A percentile compares a stretch with the other conserved stretches of the same genome.
phyloP scores from a whole-genome alignment of 2,797 vertebrate genomes.

The Rhabdophis nuchalis region DNA sequence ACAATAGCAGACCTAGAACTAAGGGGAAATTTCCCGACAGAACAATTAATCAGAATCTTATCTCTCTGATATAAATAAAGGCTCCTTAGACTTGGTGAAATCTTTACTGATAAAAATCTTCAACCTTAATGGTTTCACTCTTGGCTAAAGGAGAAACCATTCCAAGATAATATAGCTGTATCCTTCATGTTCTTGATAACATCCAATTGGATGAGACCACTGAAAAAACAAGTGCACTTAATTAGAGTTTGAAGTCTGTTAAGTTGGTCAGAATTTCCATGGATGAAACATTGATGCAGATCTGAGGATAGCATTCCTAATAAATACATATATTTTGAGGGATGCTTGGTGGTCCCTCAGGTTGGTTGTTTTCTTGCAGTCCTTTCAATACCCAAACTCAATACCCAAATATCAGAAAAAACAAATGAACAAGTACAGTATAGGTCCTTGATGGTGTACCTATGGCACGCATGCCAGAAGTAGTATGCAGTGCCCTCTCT shows the following conservation, averaged over 20 bases:
- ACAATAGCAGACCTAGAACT: not conserved
- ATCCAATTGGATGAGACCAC: not conserved
- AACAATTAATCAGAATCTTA: not conserved
- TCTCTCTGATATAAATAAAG: not conserved
- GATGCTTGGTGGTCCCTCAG: not conserved
- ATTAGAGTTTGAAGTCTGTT: not conserved
- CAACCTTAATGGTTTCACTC: not conserved
- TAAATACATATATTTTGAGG: not conserved
- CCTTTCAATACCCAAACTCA: not conserved
- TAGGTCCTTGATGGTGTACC: no score
- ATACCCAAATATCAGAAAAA: no score
- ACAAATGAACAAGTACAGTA: no score
- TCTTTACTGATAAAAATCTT: not conserved
- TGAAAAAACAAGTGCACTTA: not conserved
- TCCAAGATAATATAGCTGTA: not conserved
- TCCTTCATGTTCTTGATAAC: not conserved
- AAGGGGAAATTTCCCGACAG: not conserved
- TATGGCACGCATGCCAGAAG: no score
- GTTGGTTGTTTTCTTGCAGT: not conserved
- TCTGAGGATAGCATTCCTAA: not conserved
- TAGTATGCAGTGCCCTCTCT: no score
- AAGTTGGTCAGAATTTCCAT: not conserved
- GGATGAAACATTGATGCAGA: not conserved
- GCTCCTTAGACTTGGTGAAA: not conserved
- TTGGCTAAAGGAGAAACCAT: not conserved